A percentile compares a stretch with the other conserved stretches of the same genome.
phyloP scores from a whole-genome alignment of 2,888 invertebrate species.

The Volucella zonaria region DNA sequence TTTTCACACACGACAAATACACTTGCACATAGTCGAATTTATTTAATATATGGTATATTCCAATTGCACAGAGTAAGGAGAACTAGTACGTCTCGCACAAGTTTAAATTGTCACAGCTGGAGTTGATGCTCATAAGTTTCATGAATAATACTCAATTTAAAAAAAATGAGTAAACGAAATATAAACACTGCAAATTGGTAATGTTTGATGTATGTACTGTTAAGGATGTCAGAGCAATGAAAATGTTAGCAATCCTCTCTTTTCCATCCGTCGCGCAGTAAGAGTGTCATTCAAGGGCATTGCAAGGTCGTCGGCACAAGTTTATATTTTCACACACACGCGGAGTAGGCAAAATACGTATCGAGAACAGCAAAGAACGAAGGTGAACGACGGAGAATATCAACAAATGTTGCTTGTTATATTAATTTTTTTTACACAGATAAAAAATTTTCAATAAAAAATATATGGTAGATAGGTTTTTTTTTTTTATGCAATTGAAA shows the following conservation, averaged over 20 bases:
- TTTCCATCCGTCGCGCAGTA: constrained; percentile 78
- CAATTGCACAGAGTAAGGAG: constrained; percentile 31
- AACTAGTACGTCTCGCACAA: constrained; percentile 23
- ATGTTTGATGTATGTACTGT: constrained; percentile 43
- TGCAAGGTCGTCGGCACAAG: constrained; percentile 80
- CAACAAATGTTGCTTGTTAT: constrained; percentile 38
- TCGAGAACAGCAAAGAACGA: constrained; percentile 34
- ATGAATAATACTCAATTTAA: constrained; percentile 43
- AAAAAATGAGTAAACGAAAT: constrained; percentile 36
- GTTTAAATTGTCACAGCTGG: constrained; percentile 42
- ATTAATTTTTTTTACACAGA: constrained; percentile 7
- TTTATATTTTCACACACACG: constrained; percentile 71
- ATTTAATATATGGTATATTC: constrained; percentile 7
- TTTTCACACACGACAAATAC: constrained; percentile 38
- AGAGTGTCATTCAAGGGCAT: constrained; percentile 83
- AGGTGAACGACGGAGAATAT: constrained; percentile 36
- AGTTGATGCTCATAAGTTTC: constrained; percentile 17
- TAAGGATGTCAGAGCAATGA: constrained; percentile 59
- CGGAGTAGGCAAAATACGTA: constrained; percentile 51
- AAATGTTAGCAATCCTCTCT: constrained; percentile 68
- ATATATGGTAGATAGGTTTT: background rate
- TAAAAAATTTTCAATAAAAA: constrained; percentile 9
- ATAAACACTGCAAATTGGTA: constrained; percentile 58
- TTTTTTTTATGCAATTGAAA: background rate
- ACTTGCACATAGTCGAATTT: constrained; percentile 38